Percentiles rank a stretch among this genome's conserved stretches.
Conservation (phyloP, 64 coral and sea anemone genomes). For the Trachythela sp. region DNA sequence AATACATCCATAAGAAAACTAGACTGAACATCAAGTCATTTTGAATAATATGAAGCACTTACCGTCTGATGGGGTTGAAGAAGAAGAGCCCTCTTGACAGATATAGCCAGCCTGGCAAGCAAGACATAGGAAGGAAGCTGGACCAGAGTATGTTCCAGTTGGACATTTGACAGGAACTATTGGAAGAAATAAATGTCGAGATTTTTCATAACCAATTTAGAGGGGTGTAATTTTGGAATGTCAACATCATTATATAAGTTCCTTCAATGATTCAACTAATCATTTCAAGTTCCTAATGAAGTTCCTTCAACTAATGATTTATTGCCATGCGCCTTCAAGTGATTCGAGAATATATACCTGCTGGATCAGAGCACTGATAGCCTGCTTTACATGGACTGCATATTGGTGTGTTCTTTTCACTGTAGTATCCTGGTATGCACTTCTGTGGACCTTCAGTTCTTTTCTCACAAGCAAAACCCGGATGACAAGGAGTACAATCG, state of each 20-base stretch:
- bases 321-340: too few species aligned
- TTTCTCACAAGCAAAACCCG: conserved; percentile 60
- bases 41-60: not conserved
- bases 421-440: conserved; percentile 77
- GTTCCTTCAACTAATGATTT: too few species aligned
- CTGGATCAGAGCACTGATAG: conserved; percentile 82
- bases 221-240: not conserved
- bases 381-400: conserved; percentile 85
- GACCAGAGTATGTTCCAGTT: conserved; percentile 69
- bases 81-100: conserved; percentile 76
- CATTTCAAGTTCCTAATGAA: too few species aligned
- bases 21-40: too few species aligned
- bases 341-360: conserved; percentile 47
- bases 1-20: too few species aligned
- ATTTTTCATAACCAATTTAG: not conserved
- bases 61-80: conserved; percentile 75
- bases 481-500: conserved; percentile 64
- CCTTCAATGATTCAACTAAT: too few species aligned
- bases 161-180: conserved; percentile 75
- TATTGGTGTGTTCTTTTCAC: conserved; percentile 70
- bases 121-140: conserved; percentile 59
- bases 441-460: conserved; percentile 57
- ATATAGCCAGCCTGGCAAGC: conserved; percentile 64
- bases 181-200: not conserved
- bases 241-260: too few species aligned